phyloP scores from a whole-genome alignment of 2,888 invertebrate species.

The Andrena haemorrhoa region DNA sequence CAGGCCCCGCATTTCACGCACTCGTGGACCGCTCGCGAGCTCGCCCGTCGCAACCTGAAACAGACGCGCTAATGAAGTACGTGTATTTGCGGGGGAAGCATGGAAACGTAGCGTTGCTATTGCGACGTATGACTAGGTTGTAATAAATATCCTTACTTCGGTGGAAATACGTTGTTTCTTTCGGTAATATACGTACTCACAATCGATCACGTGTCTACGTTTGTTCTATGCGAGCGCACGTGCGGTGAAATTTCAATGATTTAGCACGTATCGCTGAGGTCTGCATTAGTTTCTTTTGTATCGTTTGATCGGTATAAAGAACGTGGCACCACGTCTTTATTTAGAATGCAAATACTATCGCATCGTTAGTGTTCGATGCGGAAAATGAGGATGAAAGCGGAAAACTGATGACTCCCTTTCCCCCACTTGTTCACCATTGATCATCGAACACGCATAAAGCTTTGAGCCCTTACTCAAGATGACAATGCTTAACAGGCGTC shows the following conservation, averaged over 20 bases:
- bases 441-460: background rate
- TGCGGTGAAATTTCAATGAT: slow-evolving; percentile 1
- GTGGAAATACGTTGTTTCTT: background rate
- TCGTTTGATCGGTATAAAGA: no score
- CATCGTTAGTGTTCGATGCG: no score
- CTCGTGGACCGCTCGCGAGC: slow-evolving; percentile 73
- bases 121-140: background rate
- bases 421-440: no score
- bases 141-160: background rate
- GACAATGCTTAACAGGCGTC: background rate
- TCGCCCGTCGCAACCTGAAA: slow-evolving; percentile 74
- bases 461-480: no score
- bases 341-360: no score
- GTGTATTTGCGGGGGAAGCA: no score
- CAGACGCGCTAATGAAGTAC: slow-evolving; percentile 40
- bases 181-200: slow-evolving; percentile 31
- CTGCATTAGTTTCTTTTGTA: no score
- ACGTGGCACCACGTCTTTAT: no score
- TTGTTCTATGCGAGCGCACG: no score
- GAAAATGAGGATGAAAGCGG: no score
- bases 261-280: background rate
- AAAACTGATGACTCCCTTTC: no score
- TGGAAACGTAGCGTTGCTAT: background rate
- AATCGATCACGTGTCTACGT: background rate
- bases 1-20: slow-evolving; percentile 79